Conservation (phyloP, 2,797 vertebrate species). For the Mastacembelus armatus region DNA sequence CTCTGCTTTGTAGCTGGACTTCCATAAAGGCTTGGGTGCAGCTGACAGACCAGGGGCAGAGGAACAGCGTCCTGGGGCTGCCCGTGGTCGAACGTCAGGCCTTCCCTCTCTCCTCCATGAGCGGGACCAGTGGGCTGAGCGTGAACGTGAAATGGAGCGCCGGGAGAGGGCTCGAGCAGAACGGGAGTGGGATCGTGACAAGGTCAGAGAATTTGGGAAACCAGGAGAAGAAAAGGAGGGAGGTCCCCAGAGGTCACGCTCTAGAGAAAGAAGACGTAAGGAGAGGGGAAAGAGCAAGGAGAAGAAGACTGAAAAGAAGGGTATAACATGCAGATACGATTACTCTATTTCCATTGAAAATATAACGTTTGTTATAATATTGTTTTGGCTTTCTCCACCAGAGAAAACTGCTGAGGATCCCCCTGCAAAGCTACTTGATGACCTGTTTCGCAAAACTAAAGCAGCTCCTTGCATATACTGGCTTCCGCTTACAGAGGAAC, state of each 20-base stretch:
- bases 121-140: constrained; percentile 91
- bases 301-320: constrained; percentile 91
- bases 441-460: constrained; percentile 94
- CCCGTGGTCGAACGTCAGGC: constrained; percentile 72
- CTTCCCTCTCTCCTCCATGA: constrained; percentile 79
- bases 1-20: constrained; percentile 85
- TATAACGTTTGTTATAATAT: neutral
- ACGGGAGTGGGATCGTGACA: constrained; percentile 93
- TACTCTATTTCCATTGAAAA: neutral
- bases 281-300: constrained; percentile 92
- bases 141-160: constrained; percentile 92
- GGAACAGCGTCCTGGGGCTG: constrained; percentile 63
- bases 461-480: constrained; percentile 94
- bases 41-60: constrained; percentile 75
- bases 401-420: constrained; percentile 90
- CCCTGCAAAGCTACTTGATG: constrained; percentile 91
- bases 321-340: constrained; percentile 62
- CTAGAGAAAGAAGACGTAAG: constrained; percentile 88
- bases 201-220: constrained; percentile 86
- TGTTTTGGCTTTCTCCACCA: constrained; percentile 45
- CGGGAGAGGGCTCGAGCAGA: constrained; percentile 89
- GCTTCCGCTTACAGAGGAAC: constrained; percentile 92
- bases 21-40: constrained; percentile 87
- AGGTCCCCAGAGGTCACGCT: constrained; percentile 82
- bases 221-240: constrained; percentile 84